These are phyloP conservation scores for Temnothorax nylanderi DNA, from an alignment of 1,140 invertebrate species.

Conservation along the genomic window DNA sequence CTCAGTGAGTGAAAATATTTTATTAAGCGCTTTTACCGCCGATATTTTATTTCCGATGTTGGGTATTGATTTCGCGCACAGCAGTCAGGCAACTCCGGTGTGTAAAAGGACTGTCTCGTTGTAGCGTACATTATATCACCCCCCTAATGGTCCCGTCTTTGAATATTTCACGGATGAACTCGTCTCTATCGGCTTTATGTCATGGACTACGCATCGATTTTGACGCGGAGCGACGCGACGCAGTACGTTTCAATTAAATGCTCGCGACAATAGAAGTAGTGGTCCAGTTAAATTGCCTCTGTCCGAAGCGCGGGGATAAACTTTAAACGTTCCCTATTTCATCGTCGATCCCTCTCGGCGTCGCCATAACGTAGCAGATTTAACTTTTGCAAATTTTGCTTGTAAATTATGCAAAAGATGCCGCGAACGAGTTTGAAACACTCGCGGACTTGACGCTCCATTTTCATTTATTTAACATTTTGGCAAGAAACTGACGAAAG, in stretches of 20 bases:
- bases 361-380: neutral
- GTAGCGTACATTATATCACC: neutral
- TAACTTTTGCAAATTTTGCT: slow-evolving; percentile 6
- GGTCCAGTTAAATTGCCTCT: slow-evolving; percentile 9
- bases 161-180: slow-evolving; percentile 32
- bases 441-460: neutral
- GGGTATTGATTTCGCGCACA: neutral
- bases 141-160: neutral
- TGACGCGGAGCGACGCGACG: neutral
- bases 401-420: neutral
- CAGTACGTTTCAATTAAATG: slow-evolving; percentile 18
- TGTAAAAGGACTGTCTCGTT: neutral
- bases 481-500: neutral
- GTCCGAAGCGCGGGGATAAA: neutral
- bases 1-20: neutral
- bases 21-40: neutral
- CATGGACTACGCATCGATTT: slow-evolving; percentile 12
- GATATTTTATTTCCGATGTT: slow-evolving; percentile 21
- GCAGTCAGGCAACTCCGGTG: neutral
- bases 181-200: slow-evolving; percentile 13
- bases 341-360: neutral
- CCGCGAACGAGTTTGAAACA: neutral
- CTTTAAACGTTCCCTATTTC: neutral
- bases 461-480: neutral
- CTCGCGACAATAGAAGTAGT: slow-evolving; percentile 2